Evolutionary conservation across 1,140 invertebrate species (phyloP), one percentile per base, ranked within the genome.

Genomic region (Periplaneta americana): DNA sequence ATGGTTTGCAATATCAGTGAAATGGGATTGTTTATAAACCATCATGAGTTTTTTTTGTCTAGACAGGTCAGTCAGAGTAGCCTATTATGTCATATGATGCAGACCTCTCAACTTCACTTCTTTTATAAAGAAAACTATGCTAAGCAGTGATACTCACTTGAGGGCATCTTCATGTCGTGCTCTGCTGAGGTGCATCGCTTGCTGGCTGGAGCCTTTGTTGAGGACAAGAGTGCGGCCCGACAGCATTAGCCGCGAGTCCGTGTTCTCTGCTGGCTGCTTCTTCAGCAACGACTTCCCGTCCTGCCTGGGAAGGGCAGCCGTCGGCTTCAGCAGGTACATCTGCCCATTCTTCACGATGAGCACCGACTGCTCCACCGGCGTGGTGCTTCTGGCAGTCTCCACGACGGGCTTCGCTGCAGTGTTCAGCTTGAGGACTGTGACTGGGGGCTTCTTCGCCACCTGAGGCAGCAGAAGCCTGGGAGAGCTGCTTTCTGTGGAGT

Each of bases 71-170:
- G n/a, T n/a, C n/a, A n/a, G n/a, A n/a, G n/a, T n/a, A n/a, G n/a
- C n/a, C n/a, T n/a, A n/a, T n/a, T n/a, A n/a, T n/a, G n/a, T n/a
- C n/a, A n/a, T n/a, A n/a, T n/a, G n/a, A n/a, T n/a, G n/a, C n/a
- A n/a, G n/a, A n/a, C n/a, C n/a, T n/a, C n/a, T n/a, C n/a, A n/a
- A n/a, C n/a, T n/a, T n/a, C n/a, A n/a, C n/a, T n/a, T n/a, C n/a
- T n/a, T n/a, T n/a, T n/a, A n/a, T n/a, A n/a, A n/a, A n/a, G n/a
- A n/a, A n/a, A n/a, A n/a, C n/a, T n/a, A n/a, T n/a, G n/a, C n/a
- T n/a, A n/a, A n/a, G n/a, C n/a, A n/a, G n/a, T n/a, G n/a, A n/a
- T 39, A 78, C 77, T 78, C 33, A 78, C 77, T 37, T 78, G 35
- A 78, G 77, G 18, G 9, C 33, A 2, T 78, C 77, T 13, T 4